Evolutionary conservation across 2,888 invertebrate genomes (phyloP).

Genomic region (Hipparchia semele): DNA sequence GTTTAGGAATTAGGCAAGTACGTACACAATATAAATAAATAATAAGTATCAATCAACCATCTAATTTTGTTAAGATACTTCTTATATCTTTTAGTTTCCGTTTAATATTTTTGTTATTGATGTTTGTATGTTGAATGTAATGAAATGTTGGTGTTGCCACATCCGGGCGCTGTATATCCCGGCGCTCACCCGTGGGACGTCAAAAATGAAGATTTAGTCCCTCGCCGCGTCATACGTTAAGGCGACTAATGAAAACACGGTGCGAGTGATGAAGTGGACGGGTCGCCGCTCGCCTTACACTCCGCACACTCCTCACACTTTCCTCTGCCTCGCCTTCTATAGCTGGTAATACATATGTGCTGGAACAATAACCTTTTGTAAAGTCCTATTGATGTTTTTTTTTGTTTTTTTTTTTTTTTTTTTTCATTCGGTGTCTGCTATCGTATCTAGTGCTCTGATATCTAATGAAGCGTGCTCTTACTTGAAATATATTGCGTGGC

Average conservation of each 20-base stretch:
- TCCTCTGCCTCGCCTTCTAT: not conserved
- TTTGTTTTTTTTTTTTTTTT: not conserved
- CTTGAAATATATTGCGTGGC: too few species aligned
- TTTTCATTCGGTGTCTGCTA: not conserved
- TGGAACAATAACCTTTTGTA: not conserved
- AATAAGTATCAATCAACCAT: too few species aligned
- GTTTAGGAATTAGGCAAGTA: too few species aligned
- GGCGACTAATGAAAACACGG: slow-evolving; percentile 79
- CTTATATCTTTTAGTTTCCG: too few species aligned
- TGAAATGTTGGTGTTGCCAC: slow-evolving; percentile 29
- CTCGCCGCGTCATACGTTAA: slow-evolving; percentile 80
- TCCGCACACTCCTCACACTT: slow-evolving; percentile 12
- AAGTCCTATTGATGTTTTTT: not conserved
- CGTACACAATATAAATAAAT: too few species aligned
- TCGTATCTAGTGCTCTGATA: too few species aligned
- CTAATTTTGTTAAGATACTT: too few species aligned
- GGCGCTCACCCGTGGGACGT: slow-evolving; percentile 72
- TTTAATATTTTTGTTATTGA: too few species aligned
- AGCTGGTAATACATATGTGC: not conserved
- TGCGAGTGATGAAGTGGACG: slow-evolving; percentile 69
- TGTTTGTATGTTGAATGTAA: too few species aligned
- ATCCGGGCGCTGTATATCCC: slow-evolving; percentile 50
- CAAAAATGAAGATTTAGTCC: slow-evolving; percentile 83
- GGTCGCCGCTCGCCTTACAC: slow-evolving; percentile 44
- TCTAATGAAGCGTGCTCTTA: too few species aligned